Evolutionary conservation across 2,113 vertebrate species (phyloP).

Genomic region (Nothoprocta perdicaria): DNA sequence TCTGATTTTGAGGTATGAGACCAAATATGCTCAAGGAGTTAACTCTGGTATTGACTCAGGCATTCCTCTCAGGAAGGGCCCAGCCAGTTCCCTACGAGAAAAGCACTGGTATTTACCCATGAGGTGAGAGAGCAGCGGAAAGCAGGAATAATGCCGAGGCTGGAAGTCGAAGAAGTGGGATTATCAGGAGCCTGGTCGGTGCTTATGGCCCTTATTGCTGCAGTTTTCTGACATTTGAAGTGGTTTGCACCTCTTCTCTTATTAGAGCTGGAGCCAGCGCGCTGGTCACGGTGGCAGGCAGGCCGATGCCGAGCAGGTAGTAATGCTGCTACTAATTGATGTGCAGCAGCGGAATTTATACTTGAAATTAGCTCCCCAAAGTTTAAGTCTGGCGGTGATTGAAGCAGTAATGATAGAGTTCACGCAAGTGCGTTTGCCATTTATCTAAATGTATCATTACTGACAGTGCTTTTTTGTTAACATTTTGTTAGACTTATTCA

Average conservation of each 20-base stretch:
- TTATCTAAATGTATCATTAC: conserved; percentile 50
- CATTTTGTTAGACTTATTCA: conserved; percentile 38
- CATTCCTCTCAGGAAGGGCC: background rate
- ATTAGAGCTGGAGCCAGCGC: conserved; percentile 36
- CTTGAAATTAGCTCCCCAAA: conserved; percentile 51
- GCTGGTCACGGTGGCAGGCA: background rate
- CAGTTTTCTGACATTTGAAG: conserved; percentile 51
- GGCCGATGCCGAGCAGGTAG: background rate
- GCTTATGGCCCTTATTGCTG: conserved; percentile 22
- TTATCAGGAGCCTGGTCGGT: background rate
- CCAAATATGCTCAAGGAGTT: background rate
- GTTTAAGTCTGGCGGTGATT: conserved; percentile 52
- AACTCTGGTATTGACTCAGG: background rate
- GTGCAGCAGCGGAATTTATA: conserved; percentile 48
- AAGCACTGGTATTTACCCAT: background rate
- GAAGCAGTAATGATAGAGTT: conserved; percentile 54
- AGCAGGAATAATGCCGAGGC: conserved; percentile 21
- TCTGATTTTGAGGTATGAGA: background rate
- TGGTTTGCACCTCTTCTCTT: conserved; percentile 52
- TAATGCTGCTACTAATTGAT: conserved; percentile 28
- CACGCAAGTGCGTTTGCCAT: conserved; percentile 19
- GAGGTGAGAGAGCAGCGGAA: background rate
- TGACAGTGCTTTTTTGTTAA: conserved; percentile 20
- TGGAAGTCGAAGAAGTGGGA: conserved; percentile 7
- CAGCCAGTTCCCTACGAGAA: background rate